Evolutionary conservation across 2,888 invertebrate genomes (phyloP), one percentile per base, ranked within the genome.

Genomic region (Drosophila lacicola): DNA sequence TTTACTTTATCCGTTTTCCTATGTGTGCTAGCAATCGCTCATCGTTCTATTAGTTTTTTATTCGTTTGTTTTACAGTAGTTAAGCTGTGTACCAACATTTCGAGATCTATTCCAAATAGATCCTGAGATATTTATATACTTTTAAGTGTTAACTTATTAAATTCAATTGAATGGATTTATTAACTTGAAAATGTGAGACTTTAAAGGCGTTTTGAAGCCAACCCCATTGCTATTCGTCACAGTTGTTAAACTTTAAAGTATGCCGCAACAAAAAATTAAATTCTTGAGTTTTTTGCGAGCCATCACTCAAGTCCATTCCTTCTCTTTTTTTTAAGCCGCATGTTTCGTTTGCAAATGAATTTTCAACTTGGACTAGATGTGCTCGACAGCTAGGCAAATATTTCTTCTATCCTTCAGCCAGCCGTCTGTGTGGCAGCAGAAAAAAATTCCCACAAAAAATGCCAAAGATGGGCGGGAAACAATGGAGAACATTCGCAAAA

Each of bases 281-380:
- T 88, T 82, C 70, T 70, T 9, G 11, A 56, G 69, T 51, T 53
- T 55, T 55, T 58, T 54, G 21, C 54, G 21, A 50, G 69, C 68
- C 75, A 88, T 88, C 78, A 78, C 53, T 88, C 83, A 83, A 85
- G 86, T 68, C 51, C 13, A 53, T 65, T 64, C 41, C 46, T 41
- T 67, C 11, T 25, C 11, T 8, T n/a, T 17, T 17, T 17, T 37
- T 63, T 45, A 19, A 17, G 78, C 49, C 47, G 54, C 61, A 67
- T 70, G 67, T 45, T 49, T 47, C 49, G 80, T 45, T 64, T 74
- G 36, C 68, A 76, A 84, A 82, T 82, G 70, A 74, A 72, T 85
- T 83, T 67, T 39, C 50, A 68, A 75, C 64, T 64, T 60, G 54
- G 60, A 67, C 58, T 72, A 69, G 77, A 70, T 51, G 54, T 2